These are phyloP conservation scores for Nymphalis urticae DNA, from an alignment of 2,888 invertebrate species.

Conservation along the genomic window DNA sequence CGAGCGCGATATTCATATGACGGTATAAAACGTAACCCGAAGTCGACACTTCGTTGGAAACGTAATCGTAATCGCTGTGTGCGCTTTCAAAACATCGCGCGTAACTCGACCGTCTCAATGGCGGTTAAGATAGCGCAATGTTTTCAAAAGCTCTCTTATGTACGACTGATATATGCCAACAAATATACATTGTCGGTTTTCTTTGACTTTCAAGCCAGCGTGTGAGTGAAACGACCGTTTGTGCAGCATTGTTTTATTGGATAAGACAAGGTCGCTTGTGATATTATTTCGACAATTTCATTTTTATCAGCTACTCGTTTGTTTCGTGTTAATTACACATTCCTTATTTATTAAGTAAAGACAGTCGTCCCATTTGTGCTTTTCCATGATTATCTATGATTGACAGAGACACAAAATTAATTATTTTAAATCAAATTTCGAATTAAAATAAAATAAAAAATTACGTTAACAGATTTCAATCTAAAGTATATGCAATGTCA, in stretches of 20 bases:
- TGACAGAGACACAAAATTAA: no score
- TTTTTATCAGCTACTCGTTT: neutral
- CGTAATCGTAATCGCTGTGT: constrained; percentile 73
- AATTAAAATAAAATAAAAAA: neutral
- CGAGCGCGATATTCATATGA: constrained; percentile 80
- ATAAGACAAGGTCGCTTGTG: neutral
- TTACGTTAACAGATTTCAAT: neutral
- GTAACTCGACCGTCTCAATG: constrained; percentile 73
- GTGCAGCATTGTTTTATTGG: neutral
- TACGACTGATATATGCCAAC: constrained; percentile 52
- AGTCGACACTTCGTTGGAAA: constrained; percentile 78
- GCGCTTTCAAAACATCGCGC: constrained; percentile 78
- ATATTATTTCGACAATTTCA: neutral
- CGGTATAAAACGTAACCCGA: constrained; percentile 79
- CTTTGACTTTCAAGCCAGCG: constrained; percentile 15
- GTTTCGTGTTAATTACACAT: no score
- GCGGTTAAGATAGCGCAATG: constrained; percentile 70
- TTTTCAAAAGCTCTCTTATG: constrained; percentile 79
- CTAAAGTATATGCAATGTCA: neutral
- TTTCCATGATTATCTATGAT: no score
- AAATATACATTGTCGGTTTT: constrained; percentile 19
- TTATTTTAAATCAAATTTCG: neutral
- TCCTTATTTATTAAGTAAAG: no score
- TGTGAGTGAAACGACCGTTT: neutral
- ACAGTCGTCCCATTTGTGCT: no score